A percentile compares a stretch with the other conserved stretches of the same genome.
Conservation (phyloP, 1,140 invertebrate genomes). For the Drosophila kikkawai region DNA sequence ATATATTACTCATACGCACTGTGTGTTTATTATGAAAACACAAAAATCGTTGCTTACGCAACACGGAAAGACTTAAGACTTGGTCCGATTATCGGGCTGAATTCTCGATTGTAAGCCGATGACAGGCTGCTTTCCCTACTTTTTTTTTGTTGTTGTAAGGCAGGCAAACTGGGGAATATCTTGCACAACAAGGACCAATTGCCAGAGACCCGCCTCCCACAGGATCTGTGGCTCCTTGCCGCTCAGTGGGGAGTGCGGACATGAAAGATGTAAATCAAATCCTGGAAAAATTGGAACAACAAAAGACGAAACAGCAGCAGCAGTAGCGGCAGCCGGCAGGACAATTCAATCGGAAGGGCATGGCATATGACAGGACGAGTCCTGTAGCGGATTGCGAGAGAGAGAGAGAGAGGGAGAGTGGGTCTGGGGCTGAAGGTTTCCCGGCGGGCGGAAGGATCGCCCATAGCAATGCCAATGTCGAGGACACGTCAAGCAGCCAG, state of each 20-base stretch:
- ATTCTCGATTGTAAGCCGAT: conserved; percentile 27
- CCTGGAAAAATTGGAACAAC: conserved; percentile 46
- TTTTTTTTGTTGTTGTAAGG: conserved; percentile 11
- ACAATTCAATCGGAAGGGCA: conserved; percentile 43
- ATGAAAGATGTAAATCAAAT: conserved; percentile 50
- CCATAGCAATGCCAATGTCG: conserved; percentile 36
- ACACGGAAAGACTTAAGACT: conserved; percentile 5
- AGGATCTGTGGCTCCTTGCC: conserved; percentile 19
- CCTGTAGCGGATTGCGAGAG: conserved; percentile 20
- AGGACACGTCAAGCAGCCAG: conserved; percentile 46
- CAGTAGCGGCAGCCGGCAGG: conserved; percentile 5
- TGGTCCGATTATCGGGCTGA: conserved; percentile 24
- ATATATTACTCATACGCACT: conserved; percentile 6
- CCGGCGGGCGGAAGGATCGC: conserved; percentile 4
- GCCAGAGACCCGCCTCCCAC: neutral
- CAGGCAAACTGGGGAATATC: conserved; percentile 22
- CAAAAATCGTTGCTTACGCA: conserved; percentile 1
- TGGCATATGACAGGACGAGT: conserved; percentile 47
- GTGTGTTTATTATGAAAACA: conserved; percentile 16
- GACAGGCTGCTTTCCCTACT: conserved; percentile 19
- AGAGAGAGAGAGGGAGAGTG: neutral
- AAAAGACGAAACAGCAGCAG: conserved; percentile 21
- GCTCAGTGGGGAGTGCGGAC: conserved; percentile 36
- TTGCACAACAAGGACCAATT: conserved; percentile 43
- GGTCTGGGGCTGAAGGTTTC: neutral